Evolutionary conservation across 2,113 vertebrate genomes (phyloP), one percentile per base, ranked within the genome.

Genomic region (Passer domesticus): DNA sequence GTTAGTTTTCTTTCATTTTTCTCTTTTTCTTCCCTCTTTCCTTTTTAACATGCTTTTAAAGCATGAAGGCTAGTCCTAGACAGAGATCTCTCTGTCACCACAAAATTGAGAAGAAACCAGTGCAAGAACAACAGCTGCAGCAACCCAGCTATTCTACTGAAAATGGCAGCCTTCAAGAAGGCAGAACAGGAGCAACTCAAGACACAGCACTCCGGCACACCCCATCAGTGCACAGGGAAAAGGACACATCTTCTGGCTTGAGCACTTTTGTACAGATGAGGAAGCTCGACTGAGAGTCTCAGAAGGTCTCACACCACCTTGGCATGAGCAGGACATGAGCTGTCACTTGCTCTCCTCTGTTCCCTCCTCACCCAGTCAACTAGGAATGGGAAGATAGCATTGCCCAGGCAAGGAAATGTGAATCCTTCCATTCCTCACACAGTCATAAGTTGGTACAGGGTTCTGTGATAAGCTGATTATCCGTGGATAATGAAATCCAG

Each of bases 371-470:
- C 33, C 67, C 72, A 53, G 28, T 25, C 78, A 89, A 0, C 82
- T 9, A 43, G 92, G 87, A 94, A 96, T 87, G 69, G 87, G 83
- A 87, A 80, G 91, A 82, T 2, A 66, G 64, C 90, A 86, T 35
- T 89, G 35, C 76, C 94, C 96, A 56, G 44, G 79, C 76, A 80
- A 77, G 80, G 94, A 94, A 96, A 95, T 74, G 89, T 80, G 83
- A 94, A 95, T 95, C 97, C 94, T 97, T 90, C 90, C 93, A 96
- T 82, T 89, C 74, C 87, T 72, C 76, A 83, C 82, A 98, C 98
- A 98, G 98, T 98, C 97, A 75, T 98, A 97, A 98, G 95, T 97
- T 98, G 97, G 97, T 98, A 98, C 98, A 98, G 98, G 97, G 96
- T 97, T 97, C 96, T 96, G 74, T 84, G 87, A 94, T 87, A 39